These are phyloP conservation scores for Abramis brama DNA, from an alignment of 2,113 vertebrate genomes.

Conservation along the genomic window DNA sequence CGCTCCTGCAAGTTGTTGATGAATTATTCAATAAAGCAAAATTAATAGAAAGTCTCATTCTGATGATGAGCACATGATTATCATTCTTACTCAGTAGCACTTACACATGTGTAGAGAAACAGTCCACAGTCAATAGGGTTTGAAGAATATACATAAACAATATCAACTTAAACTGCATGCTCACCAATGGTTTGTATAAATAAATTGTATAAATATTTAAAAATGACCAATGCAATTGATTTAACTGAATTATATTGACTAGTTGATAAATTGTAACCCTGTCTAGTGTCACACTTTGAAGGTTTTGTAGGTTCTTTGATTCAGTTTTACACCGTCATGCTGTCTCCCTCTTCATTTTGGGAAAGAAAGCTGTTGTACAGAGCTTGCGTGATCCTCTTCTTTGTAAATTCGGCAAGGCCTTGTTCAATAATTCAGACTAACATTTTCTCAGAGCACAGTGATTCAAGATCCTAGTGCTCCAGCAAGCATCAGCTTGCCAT, in stretches of 20 bases:
- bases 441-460: slow-evolving; percentile 17
- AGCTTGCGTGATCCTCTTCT: not conserved
- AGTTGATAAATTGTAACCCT: not conserved
- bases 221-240: not conserved
- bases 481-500: slow-evolving; percentile 41
- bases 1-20: too few species aligned
- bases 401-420: slow-evolving; percentile 10
- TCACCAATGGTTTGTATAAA: not conserved
- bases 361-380: slow-evolving; percentile 9
- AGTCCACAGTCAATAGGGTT: not conserved
- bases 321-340: slow-evolving; percentile 5
- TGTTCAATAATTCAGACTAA: slow-evolving; percentile 51
- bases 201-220: not conserved
- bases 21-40: too few species aligned
- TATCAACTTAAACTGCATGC: not conserved
- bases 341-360: not conserved
- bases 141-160: slow-evolving; percentile 5
- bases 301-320: not conserved
- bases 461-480: slow-evolving; percentile 11
- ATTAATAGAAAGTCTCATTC: too few species aligned
- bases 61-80: not conserved
- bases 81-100: not conserved
- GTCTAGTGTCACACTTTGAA: not conserved
- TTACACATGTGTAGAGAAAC: not conserved
- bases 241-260: not conserved